Percentiles rank a stretch among this genome's conserved stretches.
phyloP scores from a whole-genome alignment of 2,888 invertebrate genomes.

The Noctua janthina region DNA sequence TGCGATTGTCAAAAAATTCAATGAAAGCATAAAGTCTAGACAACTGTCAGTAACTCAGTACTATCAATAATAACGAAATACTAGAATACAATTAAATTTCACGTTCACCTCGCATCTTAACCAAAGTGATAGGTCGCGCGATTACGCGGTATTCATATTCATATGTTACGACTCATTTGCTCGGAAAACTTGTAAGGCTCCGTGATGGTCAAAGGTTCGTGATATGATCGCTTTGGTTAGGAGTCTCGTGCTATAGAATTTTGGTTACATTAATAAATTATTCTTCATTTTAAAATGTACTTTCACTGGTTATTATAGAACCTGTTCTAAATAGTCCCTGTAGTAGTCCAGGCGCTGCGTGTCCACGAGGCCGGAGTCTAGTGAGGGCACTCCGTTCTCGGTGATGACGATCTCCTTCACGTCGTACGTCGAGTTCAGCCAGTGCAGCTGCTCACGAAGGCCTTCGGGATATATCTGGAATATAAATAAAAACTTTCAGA shows the following conservation, averaged over 20 bases:
- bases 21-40: too few species aligned
- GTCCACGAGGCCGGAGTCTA: slow-evolving; percentile 72
- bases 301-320: slow-evolving; percentile 36
- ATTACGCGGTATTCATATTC: too few species aligned
- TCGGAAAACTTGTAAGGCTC: background rate
- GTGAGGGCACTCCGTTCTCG: slow-evolving; percentile 83
- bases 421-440: slow-evolving; percentile 82
- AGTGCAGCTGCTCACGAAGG: slow-evolving; percentile 78
- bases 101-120: too few species aligned
- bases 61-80: too few species aligned
- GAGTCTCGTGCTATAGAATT: background rate
- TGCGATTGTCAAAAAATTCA: too few species aligned
- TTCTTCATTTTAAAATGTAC: too few species aligned
- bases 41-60: too few species aligned
- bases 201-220: background rate
- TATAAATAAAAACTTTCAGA: background rate
- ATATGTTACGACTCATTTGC: too few species aligned
- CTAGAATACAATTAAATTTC: too few species aligned
- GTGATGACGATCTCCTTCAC: slow-evolving; percentile 81
- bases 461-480: slow-evolving; percentile 79
- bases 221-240: background rate
- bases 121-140: background rate
- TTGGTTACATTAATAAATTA: background rate
- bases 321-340: slow-evolving; percentile 73
- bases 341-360: slow-evolving; percentile 68